phyloP scores from a whole-genome alignment of 1,140 invertebrate genomes.

The Rhagoletis zephyria region DNA sequence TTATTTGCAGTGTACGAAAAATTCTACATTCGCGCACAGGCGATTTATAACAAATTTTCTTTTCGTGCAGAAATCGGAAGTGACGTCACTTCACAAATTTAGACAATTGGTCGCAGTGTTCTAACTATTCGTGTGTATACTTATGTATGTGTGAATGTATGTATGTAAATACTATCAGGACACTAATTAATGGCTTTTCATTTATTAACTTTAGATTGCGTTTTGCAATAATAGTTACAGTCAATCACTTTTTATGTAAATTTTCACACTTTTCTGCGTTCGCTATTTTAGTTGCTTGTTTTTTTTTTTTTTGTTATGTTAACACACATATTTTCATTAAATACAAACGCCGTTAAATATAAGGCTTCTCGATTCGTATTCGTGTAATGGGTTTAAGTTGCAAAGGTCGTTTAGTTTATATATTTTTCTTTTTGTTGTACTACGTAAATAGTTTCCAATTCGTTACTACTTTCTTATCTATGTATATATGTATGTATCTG shows the following conservation, averaged over 20 bases:
- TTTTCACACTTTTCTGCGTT: not conserved
- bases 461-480: not conserved
- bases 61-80: conserved; percentile 43
- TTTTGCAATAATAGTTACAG: not conserved
- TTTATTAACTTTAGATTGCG: not conserved
- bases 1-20: conserved; percentile 35
- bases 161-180: not conserved
- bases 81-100: conserved; percentile 46
- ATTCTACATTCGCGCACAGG: not conserved
- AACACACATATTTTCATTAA: conserved; percentile 13
- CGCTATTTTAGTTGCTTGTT: no score
- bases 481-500: no score
- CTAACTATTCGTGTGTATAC: not conserved
- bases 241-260: not conserved
- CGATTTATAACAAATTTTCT: not conserved
- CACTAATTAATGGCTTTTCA: not conserved
- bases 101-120: conserved; percentile 37
- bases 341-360: conserved; percentile 23
- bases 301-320: not conserved
- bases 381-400: not conserved
- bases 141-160: not conserved
- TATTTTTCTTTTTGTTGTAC: not conserved
- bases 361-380: not conserved
- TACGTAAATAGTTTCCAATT: not conserved
- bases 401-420: conserved; percentile 25